Evolutionary conservation across 2,113 vertebrate species (phyloP).

Genomic region (Ascaphus truei): DNA sequence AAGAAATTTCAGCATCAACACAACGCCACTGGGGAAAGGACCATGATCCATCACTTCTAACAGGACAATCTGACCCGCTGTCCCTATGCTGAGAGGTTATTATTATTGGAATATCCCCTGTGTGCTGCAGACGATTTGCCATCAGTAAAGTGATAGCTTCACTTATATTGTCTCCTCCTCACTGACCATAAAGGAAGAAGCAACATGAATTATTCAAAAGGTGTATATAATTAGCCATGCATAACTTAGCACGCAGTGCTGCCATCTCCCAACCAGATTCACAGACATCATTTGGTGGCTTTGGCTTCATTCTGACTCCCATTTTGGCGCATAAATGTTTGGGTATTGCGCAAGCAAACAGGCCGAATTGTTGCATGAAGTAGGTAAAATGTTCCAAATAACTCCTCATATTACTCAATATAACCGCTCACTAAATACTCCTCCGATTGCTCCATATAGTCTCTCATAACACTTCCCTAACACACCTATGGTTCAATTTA

Average conservation of each 20-base stretch:
- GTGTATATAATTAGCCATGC: neutral
- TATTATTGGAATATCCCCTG: neutral
- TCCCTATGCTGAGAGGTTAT: neutral
- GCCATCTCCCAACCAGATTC: neutral
- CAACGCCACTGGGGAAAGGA: neutral
- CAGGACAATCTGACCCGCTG: neutral
- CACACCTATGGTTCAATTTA: too few species aligned
- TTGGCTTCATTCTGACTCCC: neutral
- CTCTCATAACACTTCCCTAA: too few species aligned
- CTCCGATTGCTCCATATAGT: too few species aligned
- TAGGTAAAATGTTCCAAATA: too few species aligned
- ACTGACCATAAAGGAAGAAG: neutral
- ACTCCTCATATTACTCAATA: too few species aligned
- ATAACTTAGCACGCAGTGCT: neutral
- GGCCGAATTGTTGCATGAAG: too few species aligned
- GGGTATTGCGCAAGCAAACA: neutral
- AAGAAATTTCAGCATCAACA: neutral
- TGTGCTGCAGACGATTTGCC: neutral
- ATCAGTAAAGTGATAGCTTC: neutral
- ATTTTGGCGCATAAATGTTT: neutral
- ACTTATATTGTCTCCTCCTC: neutral
- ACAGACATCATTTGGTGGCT: neutral
- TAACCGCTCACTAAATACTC: too few species aligned
- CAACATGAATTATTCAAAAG: conserved; percentile 8
- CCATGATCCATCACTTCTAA: neutral